Conservation (phyloP, 2,113 vertebrate genomes). For the Maccullochella peelii region DNA sequence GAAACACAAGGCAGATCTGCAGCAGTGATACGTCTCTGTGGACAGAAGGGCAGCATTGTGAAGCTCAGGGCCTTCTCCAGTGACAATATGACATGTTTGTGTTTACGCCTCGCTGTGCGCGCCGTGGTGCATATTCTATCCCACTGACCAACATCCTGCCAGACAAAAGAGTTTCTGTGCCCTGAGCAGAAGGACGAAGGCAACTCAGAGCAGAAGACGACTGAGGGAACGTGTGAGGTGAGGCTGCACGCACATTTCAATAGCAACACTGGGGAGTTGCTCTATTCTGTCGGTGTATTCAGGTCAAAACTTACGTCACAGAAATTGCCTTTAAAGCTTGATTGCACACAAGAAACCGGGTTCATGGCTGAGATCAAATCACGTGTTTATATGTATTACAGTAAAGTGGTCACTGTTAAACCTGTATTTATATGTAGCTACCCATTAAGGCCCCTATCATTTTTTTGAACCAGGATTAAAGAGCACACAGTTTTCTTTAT, state of each 20-base stretch:
- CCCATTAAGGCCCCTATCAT: too few relatives aligned
- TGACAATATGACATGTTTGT: slow-evolving; percentile 46
- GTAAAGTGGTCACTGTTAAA: too few relatives aligned
- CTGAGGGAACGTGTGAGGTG: neutral
- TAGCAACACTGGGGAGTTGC: neutral
- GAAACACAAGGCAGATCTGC: slow-evolving; percentile 1
- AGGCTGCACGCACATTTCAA: neutral
- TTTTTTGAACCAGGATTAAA: too few relatives aligned
- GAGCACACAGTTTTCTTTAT: too few relatives aligned
- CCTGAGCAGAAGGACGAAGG: neutral
- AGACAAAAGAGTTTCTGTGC: slow-evolving; percentile 38
- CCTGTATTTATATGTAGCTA: too few relatives aligned
- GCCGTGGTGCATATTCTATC: neutral
- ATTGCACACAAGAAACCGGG: too few relatives aligned
- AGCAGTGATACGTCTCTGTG: neutral
- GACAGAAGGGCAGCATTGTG: slow-evolving; percentile 26
- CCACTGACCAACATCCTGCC: slow-evolving; percentile 32
- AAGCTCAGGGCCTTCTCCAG: accelerated
- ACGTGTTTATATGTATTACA: too few relatives aligned
- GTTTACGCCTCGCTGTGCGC: slow-evolving; percentile 47
- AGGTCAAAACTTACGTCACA: neutral
- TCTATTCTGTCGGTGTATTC: neutral
- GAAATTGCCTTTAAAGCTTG: too few relatives aligned
- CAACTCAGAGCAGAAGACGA: neutral
- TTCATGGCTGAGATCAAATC: too few relatives aligned